Conservation (phyloP, 2,113 vertebrate genomes). For the Micromys minutus region DNA sequence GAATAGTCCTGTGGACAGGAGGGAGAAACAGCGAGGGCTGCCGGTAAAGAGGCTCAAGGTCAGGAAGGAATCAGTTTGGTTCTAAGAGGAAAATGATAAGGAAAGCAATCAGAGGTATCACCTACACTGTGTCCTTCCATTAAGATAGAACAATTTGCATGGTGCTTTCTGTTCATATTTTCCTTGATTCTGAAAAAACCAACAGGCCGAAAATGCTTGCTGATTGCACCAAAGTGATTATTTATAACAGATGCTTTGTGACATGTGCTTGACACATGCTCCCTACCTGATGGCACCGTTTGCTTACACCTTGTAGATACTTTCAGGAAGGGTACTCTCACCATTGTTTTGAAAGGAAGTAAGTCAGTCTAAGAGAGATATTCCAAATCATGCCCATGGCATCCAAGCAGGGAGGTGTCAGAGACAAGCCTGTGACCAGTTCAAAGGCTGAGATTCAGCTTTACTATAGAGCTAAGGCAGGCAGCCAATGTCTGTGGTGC, state of each 20-base stretch:
- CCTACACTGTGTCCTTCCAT: background rate
- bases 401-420: background rate
- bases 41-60: constrained; percentile 35
- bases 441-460: background rate
- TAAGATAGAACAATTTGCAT: background rate
- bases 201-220: constrained; percentile 11
- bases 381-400: background rate
- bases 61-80: background rate
- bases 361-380: background rate
- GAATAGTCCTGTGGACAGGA: background rate
- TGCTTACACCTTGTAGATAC: background rate
- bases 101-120: background rate
- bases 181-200: background rate
- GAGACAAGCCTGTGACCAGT: background rate
- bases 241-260: background rate
- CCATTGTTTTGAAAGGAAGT: background rate
- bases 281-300: background rate
- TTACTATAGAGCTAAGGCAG: background rate
- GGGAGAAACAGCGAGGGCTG: background rate
- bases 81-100: background rate
- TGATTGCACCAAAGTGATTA: background rate
- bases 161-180: background rate
- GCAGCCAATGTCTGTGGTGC: fast-evolving
- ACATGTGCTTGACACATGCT: background rate
- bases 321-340: background rate